A percentile compares a stretch with the other conserved stretches of the same genome.
Evolutionary conservation across 2,888 invertebrate genomes (phyloP).

Genomic region (Pristionchus fissidentatus): DNA sequence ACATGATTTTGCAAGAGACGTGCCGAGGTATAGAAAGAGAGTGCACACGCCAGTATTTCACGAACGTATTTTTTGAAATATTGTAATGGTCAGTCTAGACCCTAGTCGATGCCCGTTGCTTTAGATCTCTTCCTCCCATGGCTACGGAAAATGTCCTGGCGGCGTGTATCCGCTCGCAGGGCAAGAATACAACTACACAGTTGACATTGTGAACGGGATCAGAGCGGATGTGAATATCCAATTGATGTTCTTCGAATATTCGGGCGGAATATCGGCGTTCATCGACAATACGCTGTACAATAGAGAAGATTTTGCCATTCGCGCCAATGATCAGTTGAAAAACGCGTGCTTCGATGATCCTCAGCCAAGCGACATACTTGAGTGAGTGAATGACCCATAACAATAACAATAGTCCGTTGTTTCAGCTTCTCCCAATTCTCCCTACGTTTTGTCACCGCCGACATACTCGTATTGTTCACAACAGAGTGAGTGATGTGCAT

Average conservation of each 20-base stretch:
- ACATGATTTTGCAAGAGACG: no score
- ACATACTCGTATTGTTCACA: background rate
- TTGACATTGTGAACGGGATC: background rate
- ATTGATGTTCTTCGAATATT: background rate
- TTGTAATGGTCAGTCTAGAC: no score
- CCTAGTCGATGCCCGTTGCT: no score
- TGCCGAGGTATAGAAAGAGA: no score
- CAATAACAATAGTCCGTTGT: background rate
- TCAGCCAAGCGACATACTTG: background rate
- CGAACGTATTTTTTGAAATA: no score
- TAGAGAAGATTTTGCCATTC: background rate
- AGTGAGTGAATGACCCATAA: background rate
- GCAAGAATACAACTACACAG: conserved; percentile 2
- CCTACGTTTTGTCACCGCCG: background rate
- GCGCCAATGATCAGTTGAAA: background rate
- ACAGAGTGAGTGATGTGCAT: background rate
- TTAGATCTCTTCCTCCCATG: background rate
- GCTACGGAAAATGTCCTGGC: background rate
- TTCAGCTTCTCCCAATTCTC: background rate
- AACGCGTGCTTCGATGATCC: background rate
- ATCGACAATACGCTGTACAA: background rate
- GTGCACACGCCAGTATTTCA: no score
- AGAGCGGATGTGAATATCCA: background rate
- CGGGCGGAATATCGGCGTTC: background rate
- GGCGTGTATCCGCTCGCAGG: background rate